A percentile compares a stretch with the other conserved stretches of the same genome.
Evolutionary conservation across 2,113 vertebrate genomes (phyloP).

Genomic region (Pomatorhinus ruficollis): DNA sequence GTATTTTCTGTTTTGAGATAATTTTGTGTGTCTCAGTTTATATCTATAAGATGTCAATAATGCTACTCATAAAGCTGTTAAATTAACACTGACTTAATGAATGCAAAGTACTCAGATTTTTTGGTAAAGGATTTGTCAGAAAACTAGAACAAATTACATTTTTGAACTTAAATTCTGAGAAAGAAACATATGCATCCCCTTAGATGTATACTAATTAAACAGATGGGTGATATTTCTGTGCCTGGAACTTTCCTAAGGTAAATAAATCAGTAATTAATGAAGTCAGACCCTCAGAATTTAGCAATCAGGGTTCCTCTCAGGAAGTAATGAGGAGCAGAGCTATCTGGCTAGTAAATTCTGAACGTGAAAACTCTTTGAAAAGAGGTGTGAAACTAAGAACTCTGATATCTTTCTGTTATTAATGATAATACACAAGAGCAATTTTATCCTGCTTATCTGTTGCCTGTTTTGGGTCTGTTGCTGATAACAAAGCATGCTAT

Average conservation of each 20-base stretch:
- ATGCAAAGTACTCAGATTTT: not conserved
- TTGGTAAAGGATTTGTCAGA: not conserved
- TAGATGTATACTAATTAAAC: not conserved
- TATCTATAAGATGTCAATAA: not conserved
- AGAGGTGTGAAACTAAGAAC: not conserved
- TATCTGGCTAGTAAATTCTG: not conserved
- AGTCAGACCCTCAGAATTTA: not conserved
- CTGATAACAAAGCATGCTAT: not conserved
- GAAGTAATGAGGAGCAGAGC: not conserved
- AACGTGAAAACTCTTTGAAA: not conserved
- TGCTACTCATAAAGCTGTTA: not conserved
- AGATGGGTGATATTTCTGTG: not conserved
- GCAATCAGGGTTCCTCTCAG: not conserved
- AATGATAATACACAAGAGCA: not conserved
- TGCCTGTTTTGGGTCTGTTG: not conserved
- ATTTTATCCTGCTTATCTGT: constrained; percentile 18
- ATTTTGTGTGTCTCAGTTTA: not conserved
- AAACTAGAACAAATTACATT: not conserved
- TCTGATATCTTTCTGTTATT: not conserved
- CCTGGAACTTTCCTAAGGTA: not conserved
- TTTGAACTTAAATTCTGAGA: not conserved
- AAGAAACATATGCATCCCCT: not conserved
- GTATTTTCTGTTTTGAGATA: not conserved
- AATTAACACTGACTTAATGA: not conserved
- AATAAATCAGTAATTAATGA: not conserved